A percentile compares a stretch with the other conserved stretches of the same genome.
Conservation (phyloP, 1,140 invertebrate genomes). For the Aphelinus atriplicis region DNA sequence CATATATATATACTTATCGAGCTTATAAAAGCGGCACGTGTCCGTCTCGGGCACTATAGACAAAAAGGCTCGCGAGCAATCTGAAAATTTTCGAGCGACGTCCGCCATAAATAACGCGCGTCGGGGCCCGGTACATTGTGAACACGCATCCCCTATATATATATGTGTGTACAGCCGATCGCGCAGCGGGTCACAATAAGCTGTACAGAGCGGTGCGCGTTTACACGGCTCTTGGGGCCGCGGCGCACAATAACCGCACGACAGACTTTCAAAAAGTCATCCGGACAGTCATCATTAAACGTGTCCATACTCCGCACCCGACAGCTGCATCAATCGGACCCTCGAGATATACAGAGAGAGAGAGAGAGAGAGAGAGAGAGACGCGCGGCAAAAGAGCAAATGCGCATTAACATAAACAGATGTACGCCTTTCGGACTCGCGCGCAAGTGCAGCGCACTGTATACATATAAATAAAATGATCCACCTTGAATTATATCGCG, state of each 20-base stretch:
- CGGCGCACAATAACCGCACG: background rate
- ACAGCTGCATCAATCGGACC: conserved; percentile 27
- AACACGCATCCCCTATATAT: too few relatives aligned
- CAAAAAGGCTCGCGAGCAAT: background rate
- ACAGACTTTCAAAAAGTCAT: conserved; percentile 49
- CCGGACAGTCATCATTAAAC: conserved; percentile 43
- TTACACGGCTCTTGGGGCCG: background rate
- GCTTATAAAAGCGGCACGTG: background rate
- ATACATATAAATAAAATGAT: too few relatives aligned
- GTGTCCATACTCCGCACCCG: conserved; percentile 33
- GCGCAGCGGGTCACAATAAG: too few relatives aligned
- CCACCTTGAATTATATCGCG: background rate
- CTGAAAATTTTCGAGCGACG: conserved; percentile 8
- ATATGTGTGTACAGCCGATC: too few relatives aligned
- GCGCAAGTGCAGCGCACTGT: too few relatives aligned
- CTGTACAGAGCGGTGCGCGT: background rate
- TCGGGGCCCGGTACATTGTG: background rate
- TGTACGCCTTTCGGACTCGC: too few relatives aligned
- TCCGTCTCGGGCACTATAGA: too few relatives aligned
- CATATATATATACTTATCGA: conserved; percentile 3
- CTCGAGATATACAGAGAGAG: too few relatives aligned
- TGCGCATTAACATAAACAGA: too few relatives aligned
- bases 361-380: too few relatives aligned
- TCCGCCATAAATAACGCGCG: conserved; percentile 30
- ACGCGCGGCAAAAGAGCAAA: too few relatives aligned